Evolutionary conservation across 2,113 vertebrate genomes (phyloP).

Genomic region (Corythornis vintsioides): DNA sequence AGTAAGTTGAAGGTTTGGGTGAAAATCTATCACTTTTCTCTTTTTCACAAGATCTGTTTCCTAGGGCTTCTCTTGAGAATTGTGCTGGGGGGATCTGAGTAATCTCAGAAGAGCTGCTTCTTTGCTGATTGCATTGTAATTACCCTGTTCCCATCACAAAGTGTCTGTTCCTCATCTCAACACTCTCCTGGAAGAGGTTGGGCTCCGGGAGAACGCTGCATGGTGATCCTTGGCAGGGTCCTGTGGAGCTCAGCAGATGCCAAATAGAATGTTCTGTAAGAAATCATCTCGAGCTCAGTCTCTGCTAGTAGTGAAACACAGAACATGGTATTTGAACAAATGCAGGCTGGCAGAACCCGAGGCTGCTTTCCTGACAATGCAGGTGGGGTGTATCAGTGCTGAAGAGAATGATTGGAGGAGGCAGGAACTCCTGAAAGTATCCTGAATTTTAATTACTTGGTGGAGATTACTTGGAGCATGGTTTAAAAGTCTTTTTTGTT

Average conservation of each 20-base stretch:
- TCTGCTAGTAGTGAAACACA: slow-evolving; percentile 8
- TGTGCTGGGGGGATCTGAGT: not conserved
- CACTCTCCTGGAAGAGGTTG: not conserved
- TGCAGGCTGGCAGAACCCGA: not conserved
- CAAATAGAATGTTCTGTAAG: not conserved
- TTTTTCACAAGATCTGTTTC: not conserved
- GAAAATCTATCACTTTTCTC: not conserved
- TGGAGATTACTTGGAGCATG: not conserved
- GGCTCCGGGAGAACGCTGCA: not conserved
- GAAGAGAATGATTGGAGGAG: not conserved
- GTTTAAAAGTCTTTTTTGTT: not conserved
- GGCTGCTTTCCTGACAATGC: not conserved
- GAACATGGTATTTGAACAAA: slow-evolving; percentile 8
- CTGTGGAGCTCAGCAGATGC: not conserved
- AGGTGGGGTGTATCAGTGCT: not conserved
- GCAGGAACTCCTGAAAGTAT: not conserved
- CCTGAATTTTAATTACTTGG: not conserved
- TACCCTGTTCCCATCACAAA: not conserved
- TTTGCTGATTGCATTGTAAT: not conserved
- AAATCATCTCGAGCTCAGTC: not conserved
- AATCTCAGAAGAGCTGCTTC: not conserved
- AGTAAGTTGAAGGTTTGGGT: not conserved
- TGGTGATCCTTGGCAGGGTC: not conserved
- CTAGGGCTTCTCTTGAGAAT: not conserved
- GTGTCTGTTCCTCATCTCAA: not conserved